Evolutionary conservation across 1,140 invertebrate species (phyloP), one percentile per base, ranked within the genome.

Genomic region (Ceratitis capitata): DNA sequence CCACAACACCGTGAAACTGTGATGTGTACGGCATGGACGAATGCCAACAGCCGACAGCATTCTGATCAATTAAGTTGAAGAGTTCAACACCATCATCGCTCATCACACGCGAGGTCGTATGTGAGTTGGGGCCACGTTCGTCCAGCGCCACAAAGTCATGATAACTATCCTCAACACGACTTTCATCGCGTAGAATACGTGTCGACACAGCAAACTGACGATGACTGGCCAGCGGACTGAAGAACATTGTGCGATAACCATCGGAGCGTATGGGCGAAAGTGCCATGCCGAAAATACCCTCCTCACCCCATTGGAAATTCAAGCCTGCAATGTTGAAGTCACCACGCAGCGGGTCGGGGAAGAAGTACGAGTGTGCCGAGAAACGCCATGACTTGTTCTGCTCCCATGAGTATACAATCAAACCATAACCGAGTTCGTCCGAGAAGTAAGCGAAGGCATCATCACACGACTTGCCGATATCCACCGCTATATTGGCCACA

Each of bases 11-110:
- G n/a, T 95, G 94, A 92, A 95, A 95, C 69, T 94, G 93, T 1
- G 94, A 93, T 16, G 93, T 92, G 83, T 95, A 95, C 0, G 95
- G 94, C 78, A 94, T 92, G 5, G 92, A 91, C 0, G 94, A 95
- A 88, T 96, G 95, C 96, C 96, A 97, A 88, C 96, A 97, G 14
- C 96, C 96, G 1, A 97, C 93, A 2, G 95, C 95, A 87, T 97
- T 97, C 87, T 95, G 95, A 90, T 97, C 96, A 78, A 97, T 94
- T 61, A 97, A 92, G 91, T 95, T 96, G 89, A 95, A 96, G 53
- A 96, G 93, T 92, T 96, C 95, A 2, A 97, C 91, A 16, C 96
- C 96, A 47, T 94, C 92, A 10, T 95, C 94, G 87, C 95, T 94
- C 94, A 96, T 95, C 3, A 96, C 93, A 85, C 95, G 94, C 1